Conservation (phyloP, 1,140 invertebrate species). For the Ceratosolen solmsi region DNA sequence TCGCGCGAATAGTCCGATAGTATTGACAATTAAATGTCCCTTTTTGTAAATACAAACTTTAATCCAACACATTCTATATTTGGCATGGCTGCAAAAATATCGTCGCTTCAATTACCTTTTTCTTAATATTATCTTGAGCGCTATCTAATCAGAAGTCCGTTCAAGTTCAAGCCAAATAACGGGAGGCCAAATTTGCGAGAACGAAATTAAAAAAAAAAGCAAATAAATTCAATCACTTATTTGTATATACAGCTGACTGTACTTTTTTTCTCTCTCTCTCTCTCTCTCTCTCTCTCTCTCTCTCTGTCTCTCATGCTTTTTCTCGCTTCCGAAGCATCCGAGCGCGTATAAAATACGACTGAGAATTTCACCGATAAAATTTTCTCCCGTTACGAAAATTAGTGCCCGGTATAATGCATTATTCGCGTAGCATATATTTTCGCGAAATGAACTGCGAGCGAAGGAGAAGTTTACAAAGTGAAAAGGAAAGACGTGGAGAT, state of each 20-base stretch:
- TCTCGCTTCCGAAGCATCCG: background rate
- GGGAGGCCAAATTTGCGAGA: background rate
- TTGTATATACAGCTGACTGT: too few relatives aligned
- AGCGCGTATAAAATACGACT: background rate
- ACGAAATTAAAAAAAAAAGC: background rate
- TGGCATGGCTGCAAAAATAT: too few relatives aligned
- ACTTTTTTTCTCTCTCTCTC: too few relatives aligned
- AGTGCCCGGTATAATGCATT: background rate
- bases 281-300: too few relatives aligned
- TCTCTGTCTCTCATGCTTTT: too few relatives aligned
- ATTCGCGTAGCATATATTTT: background rate
- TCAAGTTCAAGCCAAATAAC: background rate
- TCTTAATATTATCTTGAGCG: background rate
- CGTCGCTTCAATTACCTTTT: background rate
- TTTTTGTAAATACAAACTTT: too few relatives aligned
- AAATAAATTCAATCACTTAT: too few relatives aligned
- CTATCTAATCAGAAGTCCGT: background rate
- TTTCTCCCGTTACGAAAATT: background rate
- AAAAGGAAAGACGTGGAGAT: background rate
- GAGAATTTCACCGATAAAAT: background rate
- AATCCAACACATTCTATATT: too few relatives aligned
- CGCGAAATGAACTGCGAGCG: background rate
- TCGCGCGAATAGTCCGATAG: too few relatives aligned
- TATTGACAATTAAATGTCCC: too few relatives aligned
- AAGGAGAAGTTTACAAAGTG: background rate